Evolutionary conservation across 2,888 invertebrate species (phyloP), one percentile per base, ranked within the genome.

Genomic region (Heliconius sara): DNA sequence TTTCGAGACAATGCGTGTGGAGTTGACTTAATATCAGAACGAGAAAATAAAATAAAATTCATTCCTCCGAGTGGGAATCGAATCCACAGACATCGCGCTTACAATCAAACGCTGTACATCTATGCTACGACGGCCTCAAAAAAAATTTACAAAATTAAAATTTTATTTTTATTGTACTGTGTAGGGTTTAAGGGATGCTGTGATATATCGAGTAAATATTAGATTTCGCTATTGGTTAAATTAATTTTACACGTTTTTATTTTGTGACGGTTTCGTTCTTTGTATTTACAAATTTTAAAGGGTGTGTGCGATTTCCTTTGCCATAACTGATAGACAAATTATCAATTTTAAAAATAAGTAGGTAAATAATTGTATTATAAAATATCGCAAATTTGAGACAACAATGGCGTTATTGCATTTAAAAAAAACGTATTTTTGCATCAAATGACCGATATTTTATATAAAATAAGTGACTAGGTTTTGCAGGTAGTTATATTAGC

Each of bases 171-270:
- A 10, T 39, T n/a, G n/a, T 9, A 5, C 2, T 6, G 4, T 68
- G 10, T 39, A 39, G 5, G 3, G 7, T 16, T 66, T 19, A 66
- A 30, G 66, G 47, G 30, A 66, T 66, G 66, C 22, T 16, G 30
- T 13, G 30, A 68, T 68, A 68, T 68, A 39, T 68, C 68, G 39
- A 39, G 68, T 39, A 68, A 68, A 68, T 39, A 12, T 39, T 68
- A 68, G 1, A 68, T 68, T 68, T 39, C 39, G n/a, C 39, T 10
- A 68, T 39, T 0, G 47, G 47, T 47, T 47, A 16, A 5, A 5
- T 10, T 39, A 39, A 1, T 68, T 68, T 39, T 39, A 68, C 67
- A 68, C 3, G 19, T 19, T 68, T 39, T n/a, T 39, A 34, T 47
- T 52, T 52, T 27, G 25, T 9, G 71, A 2, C 22, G 22, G 27